Base-by-base conservation (phyloP, 2,888 invertebrate genomes). In the Spodoptera exigua region DNA sequence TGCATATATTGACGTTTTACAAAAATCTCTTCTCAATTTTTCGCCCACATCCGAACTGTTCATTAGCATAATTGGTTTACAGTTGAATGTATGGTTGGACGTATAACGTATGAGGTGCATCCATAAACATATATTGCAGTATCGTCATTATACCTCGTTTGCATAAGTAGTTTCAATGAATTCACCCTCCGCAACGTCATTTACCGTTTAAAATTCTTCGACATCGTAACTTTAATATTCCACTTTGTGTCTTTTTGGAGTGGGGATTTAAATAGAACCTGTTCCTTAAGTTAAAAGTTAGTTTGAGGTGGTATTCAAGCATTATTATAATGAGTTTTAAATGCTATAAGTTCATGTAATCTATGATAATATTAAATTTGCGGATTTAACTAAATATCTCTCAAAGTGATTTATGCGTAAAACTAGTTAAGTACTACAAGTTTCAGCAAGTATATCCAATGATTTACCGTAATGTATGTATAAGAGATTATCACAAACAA, bases 131-230 rank as follows among this genome's bases (percentile, higher is more conserved):
- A 72, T 76, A 80, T 77, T 79, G 64, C 65, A 73, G 82, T 81
- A 73, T 76, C 83, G 83, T 85, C 86, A 89, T 86, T 78, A 72
- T 67, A 60, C 65, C 66, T 81, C 80, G 84, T 87, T 88, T 88
- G 81, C 87, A 87, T 88, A 86, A 85, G 83, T 82, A 84, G 85
- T 84, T 81, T 72, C 74, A 72, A 62, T 70, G 70, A 80, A 75
- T 73, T 66, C 75, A 74, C 74, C 73, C 75, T 74, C 57, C 40
- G 63, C 74, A 60, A 69, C 61, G 32, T 67, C 60, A 59, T 73
- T 67, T 58, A 41, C 57, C 47, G 57, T 51, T 72, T 61, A 61
- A 67, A 55, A 64, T 68, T 61, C 55, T 61, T 67, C 37, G 18
- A 51, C 60, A 60, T 41, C 39, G 55, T 39, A 57, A 48, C 56